Evolutionary conservation across 2,888 invertebrate genomes (phyloP), one percentile per base, ranked within the genome.

Genomic region (Elgonia sp.): DNA sequence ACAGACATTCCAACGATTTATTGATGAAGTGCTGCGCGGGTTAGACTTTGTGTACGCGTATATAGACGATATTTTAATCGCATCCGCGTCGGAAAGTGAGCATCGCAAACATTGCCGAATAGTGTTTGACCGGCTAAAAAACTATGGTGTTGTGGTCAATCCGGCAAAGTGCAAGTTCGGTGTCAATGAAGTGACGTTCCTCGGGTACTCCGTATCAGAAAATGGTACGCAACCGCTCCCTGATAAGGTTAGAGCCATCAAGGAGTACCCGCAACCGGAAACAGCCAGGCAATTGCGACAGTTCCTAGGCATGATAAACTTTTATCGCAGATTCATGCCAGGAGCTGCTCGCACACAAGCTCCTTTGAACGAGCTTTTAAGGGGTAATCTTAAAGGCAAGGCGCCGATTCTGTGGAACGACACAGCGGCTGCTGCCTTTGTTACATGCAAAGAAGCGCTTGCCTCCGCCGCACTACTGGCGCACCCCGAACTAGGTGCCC

Each of bases 331-430:
- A 5, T 84, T 67, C 65, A 55, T 89, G 0, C 70, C 70, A 0
- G 40, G 81, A 4, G 84, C 88, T 3, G 89, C 90, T 0, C 8
- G 53, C 0, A 14, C 42, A 0, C 87, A 88, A 53, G 75, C 84
- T 7, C 84, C 82, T 0, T 83, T 90, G 0, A 89, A 86, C 60
- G 65, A 55, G 10, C 63, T 73, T 16, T 37, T 89, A 0, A 65
- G 50, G 10, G 82, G 87, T 0, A 89, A 83, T 18, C 88, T 88
- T 21, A 84, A 85, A 9, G 89, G 89, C 29, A 88, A 84, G 16
- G n/a, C 70, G 0, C 39, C 40, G 3, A 60, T 90, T 1, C 12
- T 18, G 4, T 89, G 84, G 85, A 79, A 50, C 42, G 20, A 50
- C 4, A 82, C 85, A 1, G 76, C 57, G 5, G 62, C 73, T 50